Evolutionary conservation across 2,113 vertebrate genomes (phyloP).

Genomic region (Charina bottae): DNA sequence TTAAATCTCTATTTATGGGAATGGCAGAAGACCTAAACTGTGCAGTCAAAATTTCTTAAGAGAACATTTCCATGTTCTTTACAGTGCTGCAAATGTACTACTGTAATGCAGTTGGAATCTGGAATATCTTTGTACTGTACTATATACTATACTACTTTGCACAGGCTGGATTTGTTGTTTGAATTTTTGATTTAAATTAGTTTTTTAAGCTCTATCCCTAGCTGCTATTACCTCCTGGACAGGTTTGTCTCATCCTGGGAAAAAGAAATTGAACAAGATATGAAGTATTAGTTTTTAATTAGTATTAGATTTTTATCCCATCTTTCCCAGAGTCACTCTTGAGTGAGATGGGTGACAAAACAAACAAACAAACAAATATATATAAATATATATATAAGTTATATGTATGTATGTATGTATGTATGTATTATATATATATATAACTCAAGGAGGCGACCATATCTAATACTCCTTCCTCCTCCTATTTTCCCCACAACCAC

Average conservation of each 20-base stretch:
- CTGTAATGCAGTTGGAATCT: background rate
- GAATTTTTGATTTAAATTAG: background rate
- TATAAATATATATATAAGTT: too few relatives aligned
- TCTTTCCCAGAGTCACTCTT: too few relatives aligned
- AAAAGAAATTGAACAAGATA: background rate
- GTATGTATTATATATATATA: too few relatives aligned
- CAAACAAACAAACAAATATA: too few relatives aligned
- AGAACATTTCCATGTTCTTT: background rate
- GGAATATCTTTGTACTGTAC: background rate
- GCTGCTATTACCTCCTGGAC: background rate
- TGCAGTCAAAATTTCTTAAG: background rate
- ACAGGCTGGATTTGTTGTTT: background rate
- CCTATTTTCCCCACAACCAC: too few relatives aligned
- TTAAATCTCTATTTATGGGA: background rate
- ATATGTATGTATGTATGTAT: too few relatives aligned
- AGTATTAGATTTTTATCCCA: too few relatives aligned
- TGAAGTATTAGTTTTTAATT: background rate
- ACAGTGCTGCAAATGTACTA: background rate
- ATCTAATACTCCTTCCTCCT: too few relatives aligned
- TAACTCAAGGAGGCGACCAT: too few relatives aligned
- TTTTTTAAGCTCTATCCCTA: background rate
- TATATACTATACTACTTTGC: background rate
- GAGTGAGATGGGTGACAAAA: too few relatives aligned
- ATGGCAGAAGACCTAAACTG: background rate
- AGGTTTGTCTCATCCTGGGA: background rate